Base-by-base conservation (phyloP, 2,113 vertebrate genomes). In the Neopipo cinnamomea region DNA sequence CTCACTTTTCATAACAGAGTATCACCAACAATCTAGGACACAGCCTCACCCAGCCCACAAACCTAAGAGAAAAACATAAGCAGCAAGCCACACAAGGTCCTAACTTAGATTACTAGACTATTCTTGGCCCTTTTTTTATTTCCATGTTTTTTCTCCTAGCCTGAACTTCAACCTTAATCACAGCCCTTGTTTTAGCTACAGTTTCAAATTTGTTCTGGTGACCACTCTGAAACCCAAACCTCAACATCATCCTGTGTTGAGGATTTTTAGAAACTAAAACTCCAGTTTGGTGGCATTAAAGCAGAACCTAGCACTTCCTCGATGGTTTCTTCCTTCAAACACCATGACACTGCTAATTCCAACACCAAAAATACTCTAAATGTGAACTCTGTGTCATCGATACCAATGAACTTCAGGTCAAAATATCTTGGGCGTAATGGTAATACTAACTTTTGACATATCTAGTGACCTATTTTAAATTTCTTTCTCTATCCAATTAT, bases 221-320 rank as follows among this genome's bases (percentile, higher is more conserved):
- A 88, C 63, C 70, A 94, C 74, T 80, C 28, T 73, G 63, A 90
- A 93, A 95, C 11, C 13, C 31, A 90, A 72, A 88, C 58, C 58
- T 70, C 75, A 66, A 11, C 31, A 76, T 67, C 41, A 73, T 76
- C 6, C 50, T 70, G 12, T 46, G 19, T 0, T 65, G 49, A 70
- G 33, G 72, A 74, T 39, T 96, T 95, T 95, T 91, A 77, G 88
- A 79, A 84, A 92, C 25, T 35, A 61, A 89, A 93, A 94, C 28
- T 62, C n/a, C 27, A 77, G 30, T 66, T 94, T 21, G 42, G 39
- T 88, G n/a, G 66, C 46, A 47, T 37, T 76, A 88, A 90, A 92
- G 41, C 16, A 88, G 55, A 93, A 95, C 14, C n/a, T 81, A 61
- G 49, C 24, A 31, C 6, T 90, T 88, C 55, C 50, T 74, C 1